Evolutionary conservation across 2,888 invertebrate species (phyloP).

Genomic region (Ennomos quercinarius): DNA sequence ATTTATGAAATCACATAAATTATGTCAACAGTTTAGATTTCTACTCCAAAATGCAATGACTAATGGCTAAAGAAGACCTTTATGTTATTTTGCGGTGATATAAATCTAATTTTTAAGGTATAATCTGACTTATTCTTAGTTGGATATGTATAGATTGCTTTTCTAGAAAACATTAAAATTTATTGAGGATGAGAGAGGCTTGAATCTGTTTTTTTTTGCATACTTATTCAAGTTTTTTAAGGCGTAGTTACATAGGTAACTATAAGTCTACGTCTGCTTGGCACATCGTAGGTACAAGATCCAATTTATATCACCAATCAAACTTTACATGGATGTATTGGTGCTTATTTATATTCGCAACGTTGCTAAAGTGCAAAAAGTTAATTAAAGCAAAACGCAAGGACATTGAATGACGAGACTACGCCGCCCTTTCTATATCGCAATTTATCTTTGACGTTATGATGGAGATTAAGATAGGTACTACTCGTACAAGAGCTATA

Average conservation of each 20-base stretch:
- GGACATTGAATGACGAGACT: conserved; percentile 72
- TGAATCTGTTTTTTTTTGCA: too few relatives aligned
- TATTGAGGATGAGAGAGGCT: conserved; percentile 36
- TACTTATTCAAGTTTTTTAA: too few relatives aligned
- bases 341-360: conserved; percentile 26
- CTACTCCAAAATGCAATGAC: conserved; percentile 31
- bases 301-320: conserved; percentile 24
- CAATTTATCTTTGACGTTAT: conserved; percentile 61
- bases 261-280: too few relatives aligned
- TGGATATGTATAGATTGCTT: conserved; percentile 34
- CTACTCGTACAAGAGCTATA: too few relatives aligned
- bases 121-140: conserved; percentile 29
- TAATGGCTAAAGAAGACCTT: conserved; percentile 34
- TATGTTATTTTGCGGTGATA: conserved; percentile 36
- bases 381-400: conserved; percentile 71
- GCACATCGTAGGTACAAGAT: too few relatives aligned
- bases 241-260: too few relatives aligned
- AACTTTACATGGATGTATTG: conserved; percentile 17
- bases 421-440: conserved; percentile 71
- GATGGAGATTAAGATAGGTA: conserved; percentile 3
- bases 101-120: conserved; percentile 38
- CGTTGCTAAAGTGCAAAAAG: conserved; percentile 55
- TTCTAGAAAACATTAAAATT: conserved; percentile 39
- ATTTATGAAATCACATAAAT: conserved; percentile 35
- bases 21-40: conserved; percentile 27